phyloP scores from a whole-genome alignment of 2,888 invertebrate species.

The Ophion obscuratus region DNA sequence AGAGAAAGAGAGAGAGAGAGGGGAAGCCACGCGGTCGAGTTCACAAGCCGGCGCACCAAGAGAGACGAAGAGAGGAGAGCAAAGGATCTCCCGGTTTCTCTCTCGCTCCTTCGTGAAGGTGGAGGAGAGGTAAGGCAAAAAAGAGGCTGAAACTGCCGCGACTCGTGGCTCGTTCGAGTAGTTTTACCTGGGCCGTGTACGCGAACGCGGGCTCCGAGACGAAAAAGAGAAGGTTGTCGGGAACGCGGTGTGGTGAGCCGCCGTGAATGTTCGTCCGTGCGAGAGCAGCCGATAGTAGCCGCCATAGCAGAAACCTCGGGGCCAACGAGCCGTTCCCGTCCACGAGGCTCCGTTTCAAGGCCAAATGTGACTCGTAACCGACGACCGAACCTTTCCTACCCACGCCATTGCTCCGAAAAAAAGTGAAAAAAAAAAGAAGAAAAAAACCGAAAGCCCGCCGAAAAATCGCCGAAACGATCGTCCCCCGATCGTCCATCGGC shows the following conservation, averaged over 20 bases:
- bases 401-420: constrained; percentile 5
- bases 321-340: constrained; percentile 55
- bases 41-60: constrained; percentile 25
- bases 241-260: constrained; percentile 49
- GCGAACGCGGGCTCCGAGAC: constrained; percentile 24
- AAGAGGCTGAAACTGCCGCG: constrained; percentile 46
- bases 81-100: constrained; percentile 31
- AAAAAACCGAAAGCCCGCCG: not conserved
- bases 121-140: constrained; percentile 47
- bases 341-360: constrained; percentile 67
- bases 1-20: constrained; percentile 21
- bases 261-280: constrained; percentile 77
- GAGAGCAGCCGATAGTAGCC: constrained; percentile 70
- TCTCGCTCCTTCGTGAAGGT: constrained; percentile 41
- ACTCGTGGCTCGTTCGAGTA: constrained; percentile 45
- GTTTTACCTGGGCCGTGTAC: constrained; percentile 58
- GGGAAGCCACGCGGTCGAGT: constrained; percentile 60
- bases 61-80: constrained; percentile 13
- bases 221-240: constrained; percentile 28
- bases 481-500: not conserved
- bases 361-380: constrained; percentile 34
- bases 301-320: constrained; percentile 66
- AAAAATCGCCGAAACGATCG: not conserved
- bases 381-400: constrained; percentile 3
- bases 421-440: not conserved